Conservation (phyloP, 2,113 vertebrate genomes). For the Anser cygnoides region DNA sequence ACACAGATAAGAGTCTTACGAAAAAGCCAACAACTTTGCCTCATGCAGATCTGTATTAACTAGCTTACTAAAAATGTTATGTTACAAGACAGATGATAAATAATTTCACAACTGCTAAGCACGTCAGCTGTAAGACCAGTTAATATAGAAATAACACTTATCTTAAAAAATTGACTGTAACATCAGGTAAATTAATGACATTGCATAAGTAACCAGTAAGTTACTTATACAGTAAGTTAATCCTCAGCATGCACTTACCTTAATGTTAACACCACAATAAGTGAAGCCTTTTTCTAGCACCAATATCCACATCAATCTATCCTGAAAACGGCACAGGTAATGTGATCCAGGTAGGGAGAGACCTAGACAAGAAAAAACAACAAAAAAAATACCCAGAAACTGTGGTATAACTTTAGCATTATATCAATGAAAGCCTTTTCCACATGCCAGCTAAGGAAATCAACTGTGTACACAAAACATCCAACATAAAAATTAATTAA, state of each 20-base stretch:
- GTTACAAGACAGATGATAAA: neutral
- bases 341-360: conserved; percentile 90
- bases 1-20: neutral
- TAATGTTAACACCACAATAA: conserved; percentile 94
- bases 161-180: neutral
- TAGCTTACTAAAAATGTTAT: neutral
- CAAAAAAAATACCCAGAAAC: neutral
- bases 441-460: neutral
- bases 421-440: neutral
- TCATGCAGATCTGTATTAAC: neutral
- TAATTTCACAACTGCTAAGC: neutral
- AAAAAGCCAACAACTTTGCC: neutral
- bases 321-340: conserved; percentile 95
- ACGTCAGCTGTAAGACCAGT: neutral
- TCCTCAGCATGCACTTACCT: conserved; percentile 80
- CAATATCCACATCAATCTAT: conserved; percentile 93
- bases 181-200: neutral
- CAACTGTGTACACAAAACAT: neutral
- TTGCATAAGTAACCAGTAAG: too few species aligned
- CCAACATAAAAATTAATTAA: neutral
- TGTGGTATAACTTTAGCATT: neutral
- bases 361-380: conserved; percentile 75
- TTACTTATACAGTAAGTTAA: neutral
- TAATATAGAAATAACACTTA: neutral
- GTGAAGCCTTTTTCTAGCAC: conserved; percentile 93